A percentile compares a stretch with the other conserved stretches of the same genome.
phyloP scores from a whole-genome alignment of 1,140 invertebrate genomes.

The Myzus persicae region DNA sequence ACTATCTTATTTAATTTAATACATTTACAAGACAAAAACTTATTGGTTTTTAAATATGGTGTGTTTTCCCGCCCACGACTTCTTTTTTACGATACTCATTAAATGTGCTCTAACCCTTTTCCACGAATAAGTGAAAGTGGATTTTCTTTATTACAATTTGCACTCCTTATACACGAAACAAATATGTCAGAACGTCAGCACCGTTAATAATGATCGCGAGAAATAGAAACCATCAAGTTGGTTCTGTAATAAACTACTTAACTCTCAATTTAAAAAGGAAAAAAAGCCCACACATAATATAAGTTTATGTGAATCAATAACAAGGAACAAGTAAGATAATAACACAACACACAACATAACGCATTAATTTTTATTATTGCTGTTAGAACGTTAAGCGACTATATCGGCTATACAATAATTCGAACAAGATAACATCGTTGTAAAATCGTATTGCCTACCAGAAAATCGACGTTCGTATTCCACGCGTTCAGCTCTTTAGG shows the following conservation, averaged over 20 bases:
- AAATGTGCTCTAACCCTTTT: background rate
- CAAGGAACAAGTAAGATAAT: background rate
- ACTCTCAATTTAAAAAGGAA: background rate
- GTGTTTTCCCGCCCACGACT: background rate
- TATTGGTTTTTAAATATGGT: background rate
- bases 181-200: background rate
- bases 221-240: background rate
- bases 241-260: background rate
- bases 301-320: background rate
- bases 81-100: background rate
- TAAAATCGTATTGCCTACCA: background rate
- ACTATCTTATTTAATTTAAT: background rate
- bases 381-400: background rate
- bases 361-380: conserved; percentile 7
- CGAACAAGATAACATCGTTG: background rate
- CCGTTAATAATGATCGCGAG: background rate
- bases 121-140: background rate
- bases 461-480: background rate
- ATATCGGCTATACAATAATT: background rate
- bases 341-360: background rate
- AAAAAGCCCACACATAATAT: background rate
- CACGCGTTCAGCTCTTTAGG: background rate
- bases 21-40: background rate
- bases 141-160: background rate
- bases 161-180: background rate